Evolutionary conservation across 2,888 invertebrate species (phyloP), one percentile per base, ranked within the genome.

Genomic region (Eubasilissa splendida): DNA sequence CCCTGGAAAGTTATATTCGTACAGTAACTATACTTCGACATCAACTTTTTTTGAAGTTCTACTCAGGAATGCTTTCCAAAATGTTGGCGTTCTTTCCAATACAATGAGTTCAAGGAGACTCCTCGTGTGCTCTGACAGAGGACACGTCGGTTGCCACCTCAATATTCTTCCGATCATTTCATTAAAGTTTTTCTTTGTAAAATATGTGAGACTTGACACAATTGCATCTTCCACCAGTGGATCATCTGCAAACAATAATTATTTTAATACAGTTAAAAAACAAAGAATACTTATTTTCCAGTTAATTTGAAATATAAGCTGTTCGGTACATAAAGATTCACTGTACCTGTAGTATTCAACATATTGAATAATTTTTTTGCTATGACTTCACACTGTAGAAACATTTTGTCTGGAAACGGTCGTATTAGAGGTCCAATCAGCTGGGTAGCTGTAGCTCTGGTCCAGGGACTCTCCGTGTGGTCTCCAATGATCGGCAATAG

Each of bases 381-480:
- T 14, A 87, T 85, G 82, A 89, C 87, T 86, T 89, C 89, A 84
- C 87, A 87, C 78, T 90, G 87, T 12, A 89, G 86, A 85, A 87
- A 89, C 90, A 90, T 90, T 31, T 88, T 87, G 5, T 83, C 83
- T 3, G 90, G 89, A 82, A 88, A 91, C 0, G 91, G 90, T 84
- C 88, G 89, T 68, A 89, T 82, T 54, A 91, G 82, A 0, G 89
- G 87, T 4, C 90, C 90, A 77, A 90, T 84, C 81, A 89, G 82
- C 8, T 87, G 86, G 5, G 89, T 84, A 83, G 89, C 89, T 84
- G 89, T 90, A 77, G 85, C 84, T 84, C 87, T 88, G 22, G 86
- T 85, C 76, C 80, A 85, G 5, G 86, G 85, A 0, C 86, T 81
- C 9, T 85, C 82, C 14, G 84, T 84, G n/a, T 86, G 83, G 31